A percentile compares a stretch with the other conserved stretches of the same genome.
Evolutionary conservation across 2,113 vertebrate species (phyloP).

Genomic region (Dasyprocta punctata): DNA sequence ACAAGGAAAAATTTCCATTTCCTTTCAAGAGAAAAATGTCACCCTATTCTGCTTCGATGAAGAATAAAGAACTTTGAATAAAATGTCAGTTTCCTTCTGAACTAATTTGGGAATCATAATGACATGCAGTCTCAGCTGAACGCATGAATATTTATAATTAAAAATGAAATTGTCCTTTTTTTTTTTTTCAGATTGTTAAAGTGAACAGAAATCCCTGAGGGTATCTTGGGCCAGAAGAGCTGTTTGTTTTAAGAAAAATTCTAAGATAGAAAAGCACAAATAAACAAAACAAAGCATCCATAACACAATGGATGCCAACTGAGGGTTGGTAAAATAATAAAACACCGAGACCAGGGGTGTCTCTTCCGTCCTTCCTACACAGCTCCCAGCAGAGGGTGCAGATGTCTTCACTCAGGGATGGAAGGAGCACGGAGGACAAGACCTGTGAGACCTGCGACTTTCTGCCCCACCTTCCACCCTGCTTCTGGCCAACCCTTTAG

Average conservation of each 20-base stretch:
- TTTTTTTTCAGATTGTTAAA: slow-evolving; percentile 47
- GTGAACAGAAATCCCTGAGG: slow-evolving; percentile 60
- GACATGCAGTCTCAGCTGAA: slow-evolving; percentile 70
- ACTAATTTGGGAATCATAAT: slow-evolving; percentile 79
- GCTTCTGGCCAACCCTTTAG: not conserved
- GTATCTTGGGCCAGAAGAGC: slow-evolving; percentile 47
- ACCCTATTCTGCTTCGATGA: slow-evolving; percentile 60
- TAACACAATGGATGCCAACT: not conserved
- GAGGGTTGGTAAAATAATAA: not conserved
- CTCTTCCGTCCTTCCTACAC: not conserved
- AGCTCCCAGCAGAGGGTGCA: not conserved
- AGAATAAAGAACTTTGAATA: slow-evolving; percentile 74
- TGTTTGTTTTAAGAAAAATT: slow-evolving; percentile 68
- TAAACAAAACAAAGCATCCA: not conserved
- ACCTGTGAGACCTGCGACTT: not conserved
- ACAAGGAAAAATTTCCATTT: slow-evolving; percentile 59
- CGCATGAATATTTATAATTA: slow-evolving; percentile 81
- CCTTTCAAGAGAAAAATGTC: slow-evolving; percentile 65
- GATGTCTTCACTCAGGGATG: not conserved
- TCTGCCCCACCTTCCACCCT: accelerated
- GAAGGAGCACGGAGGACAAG: not conserved
- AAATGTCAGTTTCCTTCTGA: slow-evolving; percentile 76
- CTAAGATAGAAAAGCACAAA: slow-evolving; percentile 29
- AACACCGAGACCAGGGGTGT: not conserved
- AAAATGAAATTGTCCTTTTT: slow-evolving; percentile 75